Conservation (phyloP, 2,113 vertebrate genomes). For the Girardinichthys multiradiatus region DNA sequence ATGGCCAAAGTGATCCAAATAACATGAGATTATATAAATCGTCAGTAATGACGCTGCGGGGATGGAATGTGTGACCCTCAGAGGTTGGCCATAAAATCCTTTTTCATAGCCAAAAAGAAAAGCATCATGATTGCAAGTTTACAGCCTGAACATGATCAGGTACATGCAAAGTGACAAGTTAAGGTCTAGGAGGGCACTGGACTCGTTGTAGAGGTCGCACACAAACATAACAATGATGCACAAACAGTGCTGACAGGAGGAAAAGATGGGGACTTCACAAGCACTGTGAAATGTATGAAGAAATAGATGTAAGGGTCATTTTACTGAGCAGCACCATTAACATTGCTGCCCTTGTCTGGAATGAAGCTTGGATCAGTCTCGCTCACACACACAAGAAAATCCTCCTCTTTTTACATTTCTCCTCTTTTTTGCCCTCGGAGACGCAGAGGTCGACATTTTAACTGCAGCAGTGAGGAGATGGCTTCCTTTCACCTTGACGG, state of each 20-base stretch:
- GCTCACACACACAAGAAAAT: neutral
- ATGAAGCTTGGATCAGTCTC: constrained; percentile 53
- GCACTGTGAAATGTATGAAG: constrained; percentile 55
- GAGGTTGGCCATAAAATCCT: constrained; percentile 52
- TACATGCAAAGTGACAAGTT: constrained; percentile 60
- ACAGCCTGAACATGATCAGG: constrained; percentile 57
- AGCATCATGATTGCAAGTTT: constrained; percentile 45
- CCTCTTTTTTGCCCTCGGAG: constrained; percentile 54
- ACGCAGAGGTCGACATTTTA: constrained; percentile 69
- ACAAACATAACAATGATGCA: constrained; percentile 36
- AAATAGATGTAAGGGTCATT: constrained; percentile 72
- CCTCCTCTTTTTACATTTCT: constrained; percentile 48
- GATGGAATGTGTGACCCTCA: too few relatives aligned
- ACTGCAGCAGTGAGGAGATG: constrained; percentile 63
- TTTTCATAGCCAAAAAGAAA: constrained; percentile 39
- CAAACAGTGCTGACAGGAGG: constrained; percentile 63
- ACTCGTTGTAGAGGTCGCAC: constrained; percentile 45
- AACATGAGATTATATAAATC: constrained; percentile 48
- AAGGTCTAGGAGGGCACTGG: constrained; percentile 40
- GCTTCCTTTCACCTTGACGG: constrained; percentile 76
- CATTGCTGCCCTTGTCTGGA: constrained; percentile 71
- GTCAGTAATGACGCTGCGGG: constrained; percentile 60
- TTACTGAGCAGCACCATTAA: constrained; percentile 75
- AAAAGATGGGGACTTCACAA: constrained; percentile 57
- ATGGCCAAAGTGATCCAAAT: constrained; percentile 23